Conservation (phyloP, 2,113 vertebrate genomes). For the Alexandromys fortis region DNA sequence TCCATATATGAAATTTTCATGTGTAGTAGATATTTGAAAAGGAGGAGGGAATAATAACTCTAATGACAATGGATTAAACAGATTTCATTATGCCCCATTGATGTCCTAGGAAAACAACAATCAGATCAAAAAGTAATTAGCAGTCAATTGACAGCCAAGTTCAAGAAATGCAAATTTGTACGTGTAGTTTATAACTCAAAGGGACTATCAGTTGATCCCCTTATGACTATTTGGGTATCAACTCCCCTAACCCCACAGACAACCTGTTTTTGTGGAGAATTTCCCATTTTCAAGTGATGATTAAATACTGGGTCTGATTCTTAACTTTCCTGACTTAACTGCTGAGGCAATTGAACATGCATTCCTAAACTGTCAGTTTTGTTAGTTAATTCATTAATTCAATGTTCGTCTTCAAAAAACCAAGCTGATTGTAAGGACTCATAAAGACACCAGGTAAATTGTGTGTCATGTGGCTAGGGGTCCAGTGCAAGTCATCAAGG, state of each 20-base stretch:
- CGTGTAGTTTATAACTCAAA: not conserved
- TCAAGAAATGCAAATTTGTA: not conserved
- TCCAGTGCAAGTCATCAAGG: not conserved
- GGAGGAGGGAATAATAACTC: not conserved
- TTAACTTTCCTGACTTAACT: not conserved
- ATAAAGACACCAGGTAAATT: not conserved
- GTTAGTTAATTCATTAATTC: not conserved
- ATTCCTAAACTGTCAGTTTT: not conserved
- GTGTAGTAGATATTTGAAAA: not conserved
- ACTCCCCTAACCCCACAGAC: not conserved
- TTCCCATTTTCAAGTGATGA: not conserved
- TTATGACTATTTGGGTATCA: not conserved
- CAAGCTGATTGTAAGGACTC: not conserved
- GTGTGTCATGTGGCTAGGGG: accelerated
- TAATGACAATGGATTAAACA: not conserved
- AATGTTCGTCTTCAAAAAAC: not conserved
- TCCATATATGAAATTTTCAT: not conserved
- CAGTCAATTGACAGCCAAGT: not conserved
- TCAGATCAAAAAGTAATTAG: constrained; percentile 9
- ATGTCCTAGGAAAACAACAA: not conserved
- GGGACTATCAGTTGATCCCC: not conserved
- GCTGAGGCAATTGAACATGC: not conserved
- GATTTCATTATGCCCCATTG: not conserved
- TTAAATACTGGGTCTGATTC: not conserved
- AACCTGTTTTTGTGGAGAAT: not conserved